These are phyloP conservation scores for Protonemura montana DNA, from an alignment of 2,888 invertebrate genomes.

Conservation along the genomic window DNA sequence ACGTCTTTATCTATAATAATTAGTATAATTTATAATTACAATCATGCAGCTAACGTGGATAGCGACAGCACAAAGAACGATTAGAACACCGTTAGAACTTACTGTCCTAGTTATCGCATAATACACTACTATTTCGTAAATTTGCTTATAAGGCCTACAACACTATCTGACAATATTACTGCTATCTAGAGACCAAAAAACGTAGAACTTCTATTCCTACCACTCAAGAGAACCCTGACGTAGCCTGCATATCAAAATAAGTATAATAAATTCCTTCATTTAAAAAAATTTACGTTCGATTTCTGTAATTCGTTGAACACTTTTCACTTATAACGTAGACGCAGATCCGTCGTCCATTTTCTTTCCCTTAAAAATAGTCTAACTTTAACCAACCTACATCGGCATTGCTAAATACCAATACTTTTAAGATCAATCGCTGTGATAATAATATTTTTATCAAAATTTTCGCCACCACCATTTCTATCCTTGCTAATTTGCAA, in stretches of 20 bases:
- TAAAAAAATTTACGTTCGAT: neutral
- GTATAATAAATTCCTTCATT: neutral
- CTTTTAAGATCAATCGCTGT: neutral
- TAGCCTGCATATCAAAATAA: neutral
- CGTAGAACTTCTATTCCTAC: neutral
- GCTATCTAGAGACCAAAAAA: neutral
- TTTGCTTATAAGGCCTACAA: neutral
- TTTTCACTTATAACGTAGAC: neutral
- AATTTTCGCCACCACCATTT: neutral
- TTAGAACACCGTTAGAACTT: conserved; percentile 1
- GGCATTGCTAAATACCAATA: no score
- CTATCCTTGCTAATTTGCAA: neutral
- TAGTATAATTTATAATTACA: neutral
- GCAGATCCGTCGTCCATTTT: neutral
- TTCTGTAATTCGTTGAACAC: neutral
- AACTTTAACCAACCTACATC: no score
- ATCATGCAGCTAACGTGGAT: neutral
- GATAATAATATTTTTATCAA: neutral
- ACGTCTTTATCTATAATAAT: neutral
- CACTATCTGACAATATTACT: neutral
- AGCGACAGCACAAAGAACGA: neutral
- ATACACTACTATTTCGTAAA: conserved; percentile 17
- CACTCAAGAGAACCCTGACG: neutral
- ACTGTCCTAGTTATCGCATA: conserved; percentile 1
- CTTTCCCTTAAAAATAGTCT: neutral